Percentiles rank a stretch among this genome's conserved stretches.
Evolutionary conservation across 2,888 invertebrate species (phyloP).

Genomic region (Pardosa pseudoannulata): DNA sequence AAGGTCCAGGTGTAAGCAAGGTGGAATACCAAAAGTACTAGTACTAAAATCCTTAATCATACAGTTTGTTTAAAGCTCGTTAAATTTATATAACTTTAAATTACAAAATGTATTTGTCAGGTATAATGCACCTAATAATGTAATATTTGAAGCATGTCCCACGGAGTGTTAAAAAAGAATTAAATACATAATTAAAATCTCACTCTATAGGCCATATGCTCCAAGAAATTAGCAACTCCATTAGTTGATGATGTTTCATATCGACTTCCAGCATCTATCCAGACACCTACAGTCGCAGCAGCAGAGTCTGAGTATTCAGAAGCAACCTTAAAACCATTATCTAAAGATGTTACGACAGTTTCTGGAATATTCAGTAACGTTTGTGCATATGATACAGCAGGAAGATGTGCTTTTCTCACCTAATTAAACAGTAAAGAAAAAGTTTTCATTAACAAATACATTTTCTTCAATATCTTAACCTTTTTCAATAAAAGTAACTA

Average conservation of each 20-base stretch:
- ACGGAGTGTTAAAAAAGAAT: too few species aligned
- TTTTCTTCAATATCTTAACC: too few species aligned
- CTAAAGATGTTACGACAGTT: conserved; percentile 87
- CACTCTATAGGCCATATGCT: conserved; percentile 98
- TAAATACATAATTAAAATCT: not conserved
- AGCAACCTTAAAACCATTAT: conserved; percentile 94
- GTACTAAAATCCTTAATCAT: too few species aligned
- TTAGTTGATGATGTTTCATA: conserved; percentile 95
- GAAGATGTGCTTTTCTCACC: conserved; percentile 34
- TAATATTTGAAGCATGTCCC: too few species aligned
- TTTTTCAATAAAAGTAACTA: too few species aligned
- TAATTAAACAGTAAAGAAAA: not conserved
- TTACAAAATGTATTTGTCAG: too few species aligned
- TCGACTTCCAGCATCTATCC: conserved; percentile 99
- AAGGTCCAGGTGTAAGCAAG: too few species aligned
- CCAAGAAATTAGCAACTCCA: conserved; percentile 98
- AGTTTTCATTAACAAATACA: not conserved
- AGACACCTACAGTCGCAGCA: conserved; percentile 95
- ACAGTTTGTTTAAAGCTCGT: too few species aligned
- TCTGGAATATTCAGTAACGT: conserved; percentile 86
- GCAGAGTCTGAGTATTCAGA: conserved; percentile 96
- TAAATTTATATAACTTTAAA: too few species aligned
- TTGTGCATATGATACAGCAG: conserved; percentile 51
- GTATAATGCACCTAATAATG: too few species aligned
- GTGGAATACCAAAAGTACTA: too few species aligned